Evolutionary conservation across 2,888 invertebrate species (phyloP).

Genomic region (Apodemia zela): DNA sequence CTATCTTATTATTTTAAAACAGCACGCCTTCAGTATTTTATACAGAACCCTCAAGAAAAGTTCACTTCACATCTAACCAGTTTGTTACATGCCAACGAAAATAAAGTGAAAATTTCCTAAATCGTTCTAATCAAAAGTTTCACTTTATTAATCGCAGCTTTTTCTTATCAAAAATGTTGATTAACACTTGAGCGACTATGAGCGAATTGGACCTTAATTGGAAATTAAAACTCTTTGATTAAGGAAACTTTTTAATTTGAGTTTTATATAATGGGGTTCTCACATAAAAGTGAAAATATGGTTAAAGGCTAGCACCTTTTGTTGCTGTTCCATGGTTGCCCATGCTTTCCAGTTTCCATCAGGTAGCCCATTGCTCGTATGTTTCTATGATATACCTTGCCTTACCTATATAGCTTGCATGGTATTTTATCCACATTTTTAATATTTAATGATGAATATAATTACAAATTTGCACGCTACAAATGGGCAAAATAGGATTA

Average conservation of each 20-base stretch:
- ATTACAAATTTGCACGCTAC: too few relatives aligned
- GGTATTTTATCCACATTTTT: too few relatives aligned
- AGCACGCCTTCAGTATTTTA: too few relatives aligned
- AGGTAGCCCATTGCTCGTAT: too few relatives aligned
- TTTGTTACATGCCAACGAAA: background rate
- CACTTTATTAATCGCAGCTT: constrained; percentile 16
- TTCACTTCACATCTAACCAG: background rate
- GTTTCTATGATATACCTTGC: too few relatives aligned
- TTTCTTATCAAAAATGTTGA: constrained; percentile 17
- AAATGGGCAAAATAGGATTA: too few relatives aligned
- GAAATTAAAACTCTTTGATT: constrained; percentile 14
- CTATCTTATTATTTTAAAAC: too few relatives aligned
- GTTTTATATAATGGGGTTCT: background rate
- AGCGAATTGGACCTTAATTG: constrained; percentile 14
- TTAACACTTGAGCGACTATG: constrained; percentile 22
- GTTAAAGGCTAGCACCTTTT: background rate
- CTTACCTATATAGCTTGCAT: too few relatives aligned
- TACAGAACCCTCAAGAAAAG: background rate
- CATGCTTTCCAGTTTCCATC: too few relatives aligned
- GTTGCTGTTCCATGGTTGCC: too few relatives aligned
- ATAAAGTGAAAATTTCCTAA: constrained; percentile 27
- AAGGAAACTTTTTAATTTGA: constrained; percentile 5
- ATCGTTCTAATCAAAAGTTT: constrained; percentile 30
- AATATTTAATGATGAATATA: too few relatives aligned
- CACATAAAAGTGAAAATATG: constrained; percentile 12